Base-by-base conservation (phyloP, 2,888 invertebrate genomes). In the Dryocosmus kuriphilus region DNA sequence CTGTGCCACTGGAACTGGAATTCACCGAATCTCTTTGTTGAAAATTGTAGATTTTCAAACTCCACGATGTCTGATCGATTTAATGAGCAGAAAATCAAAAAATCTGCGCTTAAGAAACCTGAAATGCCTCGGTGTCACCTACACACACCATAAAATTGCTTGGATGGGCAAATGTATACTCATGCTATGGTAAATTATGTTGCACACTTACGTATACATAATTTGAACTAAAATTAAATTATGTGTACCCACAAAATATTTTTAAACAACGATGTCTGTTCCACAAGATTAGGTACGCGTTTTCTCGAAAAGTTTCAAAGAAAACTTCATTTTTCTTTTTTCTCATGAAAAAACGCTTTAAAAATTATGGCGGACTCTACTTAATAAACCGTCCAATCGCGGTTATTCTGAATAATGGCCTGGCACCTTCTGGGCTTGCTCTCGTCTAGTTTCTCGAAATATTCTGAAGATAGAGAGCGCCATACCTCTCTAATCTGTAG, bases 21-120 rank as follows among this genome's bases (percentile, higher is more conserved):
- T 16, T 6, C 62, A 79, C 24, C 73, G 76, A 30, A 67, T 81
- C 57, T 63, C 60, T 32, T 77, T 88, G 74, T 75, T 87, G 35
- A 75, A 88, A 8, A 84, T 89, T 76, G 87, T 86, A 0, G 88
- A 88, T 80, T 82, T 84, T 9, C 84, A 85, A 77, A 87, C 85
- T 27, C 84, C 86, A 27, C 75, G 85, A 22, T 85, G 63, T 22
- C 30, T 63, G 22, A 63, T 11, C 35, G n/a, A 38, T 35, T 63
- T 30, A n/a, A 63, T 35, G 3, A 32, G 9, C 22, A 63, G n/a
- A 63, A 9, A 35, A n/a, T 19, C 8, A 35, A 32, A 35, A 63
- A n/a, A n/a, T 6, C 32, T n/a, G n/a, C n/a, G 32, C 35, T 87
- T 87, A 63, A 86, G 85, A 78, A 83, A 84, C 73, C 71, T 85